These are phyloP conservation scores for Eilema griseolum DNA, from an alignment of 2,888 invertebrate species.

Conservation along the genomic window DNA sequence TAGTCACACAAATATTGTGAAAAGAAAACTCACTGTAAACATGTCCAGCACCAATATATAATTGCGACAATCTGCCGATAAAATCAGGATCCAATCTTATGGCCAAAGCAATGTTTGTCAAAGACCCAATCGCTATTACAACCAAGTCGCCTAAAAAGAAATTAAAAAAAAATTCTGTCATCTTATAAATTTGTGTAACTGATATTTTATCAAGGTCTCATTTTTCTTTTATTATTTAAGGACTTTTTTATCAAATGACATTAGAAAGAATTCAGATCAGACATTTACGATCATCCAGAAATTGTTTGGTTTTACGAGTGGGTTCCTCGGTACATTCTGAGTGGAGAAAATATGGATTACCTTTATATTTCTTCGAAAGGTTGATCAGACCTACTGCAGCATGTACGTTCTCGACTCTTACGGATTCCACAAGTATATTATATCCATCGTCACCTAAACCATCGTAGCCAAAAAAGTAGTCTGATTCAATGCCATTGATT, in stretches of 20 bases:
- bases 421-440: constrained; percentile 50
- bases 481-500: constrained; percentile 59
- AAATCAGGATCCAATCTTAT: constrained; percentile 89
- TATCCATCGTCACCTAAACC: constrained; percentile 89
- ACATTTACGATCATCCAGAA: too few relatives aligned
- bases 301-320: too few relatives aligned
- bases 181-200: neutral
- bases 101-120: constrained; percentile 93
- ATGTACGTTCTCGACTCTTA: constrained; percentile 73
- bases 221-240: too few relatives aligned
- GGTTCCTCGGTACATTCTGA: too few relatives aligned
- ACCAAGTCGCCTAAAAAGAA: constrained; percentile 84
- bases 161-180: neutral
- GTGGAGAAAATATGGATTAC: too few relatives aligned
- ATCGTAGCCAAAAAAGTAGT: constrained; percentile 86
- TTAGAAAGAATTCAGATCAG: too few relatives aligned
- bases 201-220: too few relatives aligned
- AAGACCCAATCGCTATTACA: constrained; percentile 89
- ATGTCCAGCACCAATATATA: constrained; percentile 93
- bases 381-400: constrained; percentile 87
- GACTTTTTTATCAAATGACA: too few relatives aligned
- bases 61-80: constrained; percentile 86
- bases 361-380: constrained; percentile 82
- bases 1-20: too few relatives aligned
- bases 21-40: constrained; percentile 66